Evolutionary conservation across 2,888 invertebrate genomes (phyloP).

Genomic region (Oscheius onirici): DNA sequence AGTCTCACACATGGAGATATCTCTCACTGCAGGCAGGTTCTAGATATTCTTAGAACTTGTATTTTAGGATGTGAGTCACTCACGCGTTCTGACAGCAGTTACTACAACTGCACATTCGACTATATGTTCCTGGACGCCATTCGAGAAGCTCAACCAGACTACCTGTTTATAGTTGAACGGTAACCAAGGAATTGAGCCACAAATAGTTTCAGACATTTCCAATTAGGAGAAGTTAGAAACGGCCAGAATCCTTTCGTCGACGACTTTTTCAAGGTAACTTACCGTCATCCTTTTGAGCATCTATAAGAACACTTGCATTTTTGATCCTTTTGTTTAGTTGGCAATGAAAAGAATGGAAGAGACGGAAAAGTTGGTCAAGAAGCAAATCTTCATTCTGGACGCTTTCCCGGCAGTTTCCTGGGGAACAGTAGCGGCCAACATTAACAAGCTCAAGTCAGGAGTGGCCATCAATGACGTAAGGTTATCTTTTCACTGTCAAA

Average conservation of each 20-base stretch:
- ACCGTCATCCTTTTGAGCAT: neutral
- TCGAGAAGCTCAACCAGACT: too few species aligned
- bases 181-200: too few species aligned
- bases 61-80: too few species aligned
- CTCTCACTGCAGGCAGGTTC: too few species aligned
- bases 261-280: neutral
- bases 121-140: too few species aligned
- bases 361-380: neutral
- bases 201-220: neutral
- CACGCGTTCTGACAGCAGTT: too few species aligned
- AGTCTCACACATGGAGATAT: too few species aligned
- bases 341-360: neutral
- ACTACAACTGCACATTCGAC: too few species aligned
- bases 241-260: neutral
- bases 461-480: neutral
- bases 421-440: neutral
- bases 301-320: neutral
- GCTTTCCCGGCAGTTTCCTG: neutral
- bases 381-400: neutral
- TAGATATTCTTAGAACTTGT: too few species aligned
- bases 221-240: neutral
- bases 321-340: neutral
- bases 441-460: neutral
- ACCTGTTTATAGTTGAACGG: too few species aligned
- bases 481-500: neutral